Evolutionary conservation across 1,140 invertebrate species (phyloP).

Genomic region (Elymnias hypermnestra): DNA sequence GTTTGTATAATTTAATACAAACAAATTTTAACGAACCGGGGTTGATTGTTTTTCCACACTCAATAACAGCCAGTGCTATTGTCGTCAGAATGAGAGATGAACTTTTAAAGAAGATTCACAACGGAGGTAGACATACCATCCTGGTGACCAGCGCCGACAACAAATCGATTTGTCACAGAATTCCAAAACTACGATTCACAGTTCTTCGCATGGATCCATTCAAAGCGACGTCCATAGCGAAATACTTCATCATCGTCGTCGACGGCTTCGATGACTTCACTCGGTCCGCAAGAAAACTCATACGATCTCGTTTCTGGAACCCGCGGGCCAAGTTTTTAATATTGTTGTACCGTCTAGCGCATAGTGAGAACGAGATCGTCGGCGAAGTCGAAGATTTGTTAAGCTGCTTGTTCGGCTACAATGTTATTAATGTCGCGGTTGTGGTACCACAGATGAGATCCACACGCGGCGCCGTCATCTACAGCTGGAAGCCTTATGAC

Average conservation of each 20-base stretch:
- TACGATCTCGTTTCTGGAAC: constrained; percentile 49
- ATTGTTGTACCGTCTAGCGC: constrained; percentile 31
- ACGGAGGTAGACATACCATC: constrained; percentile 32
- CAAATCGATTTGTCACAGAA: constrained; percentile 25
- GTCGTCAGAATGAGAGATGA: constrained; percentile 37
- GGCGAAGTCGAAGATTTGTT: constrained; percentile 41
- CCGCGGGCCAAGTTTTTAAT: constrained; percentile 50
- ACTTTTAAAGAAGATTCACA: constrained; percentile 42
- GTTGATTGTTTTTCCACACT: constrained; percentile 41
- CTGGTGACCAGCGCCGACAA: constrained; percentile 24
- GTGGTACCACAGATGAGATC: constrained; percentile 33
- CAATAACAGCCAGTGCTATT: constrained; percentile 34
- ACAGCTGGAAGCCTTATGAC: constrained; percentile 57
- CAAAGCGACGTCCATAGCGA: constrained; percentile 29
- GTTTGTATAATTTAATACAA: constrained; percentile 44
- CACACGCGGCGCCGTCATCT: constrained; percentile 37
- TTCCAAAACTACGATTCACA: constrained; percentile 10
- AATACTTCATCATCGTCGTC: constrained; percentile 53
- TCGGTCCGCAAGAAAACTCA: constrained; percentile 34
- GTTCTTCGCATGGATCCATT: constrained; percentile 27
- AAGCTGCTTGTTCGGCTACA: constrained; percentile 42
- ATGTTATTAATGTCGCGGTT: constrained; percentile 46
- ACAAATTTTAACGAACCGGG: constrained; percentile 38
- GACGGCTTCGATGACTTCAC: constrained; percentile 40
- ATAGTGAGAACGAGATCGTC: constrained; percentile 18